Percentiles rank a stretch among this genome's conserved stretches.
phyloP scores from a whole-genome alignment of 2,797 vertebrate species.

The Lophius americanus region DNA sequence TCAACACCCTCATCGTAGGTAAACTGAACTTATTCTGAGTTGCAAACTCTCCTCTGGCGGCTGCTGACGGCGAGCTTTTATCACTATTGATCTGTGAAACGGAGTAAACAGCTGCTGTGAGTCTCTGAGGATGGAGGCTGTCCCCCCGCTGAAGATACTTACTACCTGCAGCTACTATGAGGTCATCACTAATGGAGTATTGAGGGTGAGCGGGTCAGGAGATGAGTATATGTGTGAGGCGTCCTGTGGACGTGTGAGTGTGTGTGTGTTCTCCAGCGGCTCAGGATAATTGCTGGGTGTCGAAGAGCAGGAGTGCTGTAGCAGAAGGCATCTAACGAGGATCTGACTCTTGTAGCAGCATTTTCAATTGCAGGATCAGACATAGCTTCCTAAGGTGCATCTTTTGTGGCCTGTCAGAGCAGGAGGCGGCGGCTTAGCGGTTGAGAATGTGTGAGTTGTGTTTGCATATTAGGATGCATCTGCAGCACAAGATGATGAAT shows the following conservation, averaged over 20 bases:
- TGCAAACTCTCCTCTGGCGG: slow-evolving; percentile 43
- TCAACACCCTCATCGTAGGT: too few species aligned
- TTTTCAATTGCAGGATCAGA: too few species aligned
- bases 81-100: slow-evolving; percentile 58
- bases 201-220: slow-evolving; percentile 14
- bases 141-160: not conserved
- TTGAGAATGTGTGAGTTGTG: slow-evolving; percentile 18
- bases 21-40: not conserved
- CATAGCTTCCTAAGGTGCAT: slow-evolving; percentile 26
- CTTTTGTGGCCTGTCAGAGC: slow-evolving; percentile 30
- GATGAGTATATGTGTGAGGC: slow-evolving; percentile 7
- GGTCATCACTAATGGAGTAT: slow-evolving; percentile 8
- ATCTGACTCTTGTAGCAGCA: too few species aligned
- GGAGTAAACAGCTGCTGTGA: slow-evolving; percentile 29
- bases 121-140: too few species aligned
- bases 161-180: not conserved
- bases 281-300: slow-evolving; percentile 37
- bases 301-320: slow-evolving; percentile 26
- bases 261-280: slow-evolving; percentile 5
- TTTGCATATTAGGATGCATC: slow-evolving; percentile 45
- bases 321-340: slow-evolving; percentile 52
- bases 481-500: slow-evolving; percentile 22
- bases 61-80: slow-evolving; percentile 44
- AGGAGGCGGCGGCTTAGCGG: slow-evolving; percentile 20
- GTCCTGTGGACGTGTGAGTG: slow-evolving; percentile 22